Conservation (phyloP, 2,113 vertebrate genomes). For the Redunca redunca region DNA sequence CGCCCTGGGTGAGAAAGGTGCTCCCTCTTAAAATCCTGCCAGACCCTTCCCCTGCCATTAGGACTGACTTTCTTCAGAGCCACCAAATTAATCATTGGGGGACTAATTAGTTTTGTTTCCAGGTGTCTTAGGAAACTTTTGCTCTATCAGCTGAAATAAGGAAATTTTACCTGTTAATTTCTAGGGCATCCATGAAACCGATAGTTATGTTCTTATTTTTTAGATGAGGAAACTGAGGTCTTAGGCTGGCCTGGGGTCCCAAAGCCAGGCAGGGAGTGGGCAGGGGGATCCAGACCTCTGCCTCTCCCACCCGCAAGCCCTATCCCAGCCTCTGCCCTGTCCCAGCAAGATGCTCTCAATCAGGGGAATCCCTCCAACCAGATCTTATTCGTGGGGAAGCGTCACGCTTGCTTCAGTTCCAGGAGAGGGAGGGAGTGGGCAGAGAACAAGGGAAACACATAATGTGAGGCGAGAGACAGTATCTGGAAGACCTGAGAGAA, state of each 20-base stretch:
- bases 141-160: neutral
- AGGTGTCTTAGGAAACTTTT: slow-evolving; percentile 19
- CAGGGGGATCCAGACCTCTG: neutral
- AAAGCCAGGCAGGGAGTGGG: neutral
- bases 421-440: neutral
- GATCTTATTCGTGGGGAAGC: neutral
- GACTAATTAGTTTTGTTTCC: slow-evolving; percentile 9
- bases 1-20: neutral
- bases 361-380: neutral
- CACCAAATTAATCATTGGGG: slow-evolving; percentile 16
- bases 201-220: neutral
- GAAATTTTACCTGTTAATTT: neutral
- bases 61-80: neutral
- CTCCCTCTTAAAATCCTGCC: neutral
- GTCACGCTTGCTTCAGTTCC: neutral
- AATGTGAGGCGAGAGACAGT: neutral
- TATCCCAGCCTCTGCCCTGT: too few relatives aligned
- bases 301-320: rapidly evolving
- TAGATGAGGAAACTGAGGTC: neutral
- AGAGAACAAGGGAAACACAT: neutral
- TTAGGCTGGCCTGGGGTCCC: neutral
- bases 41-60: neutral
- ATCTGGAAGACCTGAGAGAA: neutral
- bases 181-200: neutral
- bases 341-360: too few relatives aligned